Evolutionary conservation across 1,140 invertebrate genomes (phyloP).

Genomic region (Bombus vancouverensis): DNA sequence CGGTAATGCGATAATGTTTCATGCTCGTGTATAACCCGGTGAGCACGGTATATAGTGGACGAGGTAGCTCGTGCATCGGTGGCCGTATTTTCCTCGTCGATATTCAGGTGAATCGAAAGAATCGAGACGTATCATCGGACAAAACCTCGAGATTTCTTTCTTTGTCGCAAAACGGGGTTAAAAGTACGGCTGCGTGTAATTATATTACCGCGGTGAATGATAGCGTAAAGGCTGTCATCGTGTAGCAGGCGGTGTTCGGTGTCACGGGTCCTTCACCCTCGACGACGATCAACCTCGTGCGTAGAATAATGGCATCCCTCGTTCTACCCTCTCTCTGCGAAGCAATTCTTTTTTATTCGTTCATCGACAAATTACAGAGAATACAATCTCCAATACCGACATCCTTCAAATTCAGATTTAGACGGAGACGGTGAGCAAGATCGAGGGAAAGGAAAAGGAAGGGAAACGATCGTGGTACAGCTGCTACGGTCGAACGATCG

Average conservation of each 20-base stretch:
- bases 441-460: neutral
- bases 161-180: neutral
- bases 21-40: neutral
- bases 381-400: neutral
- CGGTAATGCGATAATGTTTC: constrained; percentile 54
- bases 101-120: neutral
- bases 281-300: neutral
- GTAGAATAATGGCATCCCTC: neutral
- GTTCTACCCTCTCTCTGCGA: neutral
- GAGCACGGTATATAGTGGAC: no score
- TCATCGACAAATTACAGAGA: no score
- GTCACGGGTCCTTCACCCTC: constrained; percentile 25
- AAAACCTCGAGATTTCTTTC: neutral
- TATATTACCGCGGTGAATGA: neutral
- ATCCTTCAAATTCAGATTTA: neutral
- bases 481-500: constrained; percentile 4
- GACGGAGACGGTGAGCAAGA: neutral
- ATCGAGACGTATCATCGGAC: neutral
- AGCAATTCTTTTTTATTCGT: neutral
- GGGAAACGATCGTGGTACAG: constrained; percentile 13
- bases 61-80: neutral
- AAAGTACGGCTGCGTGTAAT: neutral
- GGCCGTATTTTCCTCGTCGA: neutral
- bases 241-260: neutral
- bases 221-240: neutral